phyloP scores from a whole-genome alignment of 2,797 vertebrate species.

The Psittacula echo region DNA sequence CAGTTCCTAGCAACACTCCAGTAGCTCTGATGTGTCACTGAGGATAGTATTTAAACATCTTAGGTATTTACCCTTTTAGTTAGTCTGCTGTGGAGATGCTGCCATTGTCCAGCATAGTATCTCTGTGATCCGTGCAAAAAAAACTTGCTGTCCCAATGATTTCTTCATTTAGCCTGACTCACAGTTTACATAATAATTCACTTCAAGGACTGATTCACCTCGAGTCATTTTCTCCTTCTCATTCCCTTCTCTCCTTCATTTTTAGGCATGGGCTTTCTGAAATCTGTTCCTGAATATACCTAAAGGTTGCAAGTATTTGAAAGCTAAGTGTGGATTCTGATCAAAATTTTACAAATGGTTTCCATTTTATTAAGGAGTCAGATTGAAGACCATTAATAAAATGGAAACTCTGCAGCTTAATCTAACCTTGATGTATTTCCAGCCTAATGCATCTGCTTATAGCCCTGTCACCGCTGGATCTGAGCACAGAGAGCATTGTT shows the following conservation, averaged over 20 bases:
- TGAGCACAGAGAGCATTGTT: constrained; percentile 25
- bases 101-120: background rate
- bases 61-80: background rate
- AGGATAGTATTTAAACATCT: background rate
- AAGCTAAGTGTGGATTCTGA: constrained; percentile 50
- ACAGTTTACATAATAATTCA: constrained; percentile 53
- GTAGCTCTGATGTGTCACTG: background rate
- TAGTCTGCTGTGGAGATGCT: background rate
- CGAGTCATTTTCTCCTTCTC: background rate
- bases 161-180: constrained; percentile 36
- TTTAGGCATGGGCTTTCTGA: constrained; percentile 14
- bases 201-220: constrained; percentile 46
- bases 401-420: constrained; percentile 67
- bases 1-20: background rate
- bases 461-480: constrained; percentile 52
- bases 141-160: background rate
- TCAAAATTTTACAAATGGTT: constrained; percentile 70
- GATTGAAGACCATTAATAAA: constrained; percentile 69
- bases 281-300: constrained; percentile 33
- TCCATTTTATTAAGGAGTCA: constrained; percentile 70
- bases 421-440: constrained; percentile 68
- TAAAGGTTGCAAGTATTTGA: constrained; percentile 51
- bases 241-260: constrained; percentile 19
- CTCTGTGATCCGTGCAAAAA: background rate
- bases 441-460: constrained; percentile 67